A percentile compares a stretch with the other conserved stretches of the same genome.
phyloP scores from a whole-genome alignment of 2,888 invertebrate genomes.

The Alsophila aescularia region DNA sequence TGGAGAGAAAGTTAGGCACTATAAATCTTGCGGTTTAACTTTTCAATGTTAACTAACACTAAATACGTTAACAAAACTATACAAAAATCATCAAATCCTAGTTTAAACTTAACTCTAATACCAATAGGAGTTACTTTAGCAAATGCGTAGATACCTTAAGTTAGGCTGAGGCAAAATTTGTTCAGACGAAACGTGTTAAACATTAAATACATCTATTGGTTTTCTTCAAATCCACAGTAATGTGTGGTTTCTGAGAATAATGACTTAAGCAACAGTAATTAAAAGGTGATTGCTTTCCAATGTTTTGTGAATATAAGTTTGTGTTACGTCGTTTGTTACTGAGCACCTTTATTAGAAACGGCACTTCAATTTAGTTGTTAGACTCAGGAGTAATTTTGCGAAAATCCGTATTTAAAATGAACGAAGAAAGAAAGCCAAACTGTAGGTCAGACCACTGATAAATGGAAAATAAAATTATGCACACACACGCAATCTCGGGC shows the following conservation, averaged over 20 bases:
- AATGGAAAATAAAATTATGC: too few species aligned
- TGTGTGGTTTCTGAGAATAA: conserved; percentile 9
- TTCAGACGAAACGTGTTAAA: conserved; percentile 5
- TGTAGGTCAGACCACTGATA: too few species aligned
- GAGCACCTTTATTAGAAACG: neutral
- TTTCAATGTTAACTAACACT: conserved; percentile 31
- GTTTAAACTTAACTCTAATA: neutral
- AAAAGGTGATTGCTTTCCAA: conserved; percentile 4
- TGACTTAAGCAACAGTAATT: conserved; percentile 6
- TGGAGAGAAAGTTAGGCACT: conserved; percentile 47
- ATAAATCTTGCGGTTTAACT: conserved; percentile 36
- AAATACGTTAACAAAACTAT: conserved; percentile 28
- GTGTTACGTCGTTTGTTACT: neutral
- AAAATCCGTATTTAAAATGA: too few species aligned
- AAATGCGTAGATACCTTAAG: neutral
- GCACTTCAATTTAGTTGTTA: neutral
- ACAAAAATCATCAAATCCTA: conserved; percentile 1
- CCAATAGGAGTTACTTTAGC: conserved; percentile 2
- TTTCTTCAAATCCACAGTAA: conserved; percentile 7
- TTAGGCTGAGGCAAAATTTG: neutral
- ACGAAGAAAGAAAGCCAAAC: too few species aligned
- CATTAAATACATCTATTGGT: conserved; percentile 9
- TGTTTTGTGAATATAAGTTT: neutral
- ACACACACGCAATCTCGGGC: too few species aligned
- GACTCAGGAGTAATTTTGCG: too few species aligned